phyloP scores from a whole-genome alignment of 2,888 invertebrate species.

The Empis livida region DNA sequence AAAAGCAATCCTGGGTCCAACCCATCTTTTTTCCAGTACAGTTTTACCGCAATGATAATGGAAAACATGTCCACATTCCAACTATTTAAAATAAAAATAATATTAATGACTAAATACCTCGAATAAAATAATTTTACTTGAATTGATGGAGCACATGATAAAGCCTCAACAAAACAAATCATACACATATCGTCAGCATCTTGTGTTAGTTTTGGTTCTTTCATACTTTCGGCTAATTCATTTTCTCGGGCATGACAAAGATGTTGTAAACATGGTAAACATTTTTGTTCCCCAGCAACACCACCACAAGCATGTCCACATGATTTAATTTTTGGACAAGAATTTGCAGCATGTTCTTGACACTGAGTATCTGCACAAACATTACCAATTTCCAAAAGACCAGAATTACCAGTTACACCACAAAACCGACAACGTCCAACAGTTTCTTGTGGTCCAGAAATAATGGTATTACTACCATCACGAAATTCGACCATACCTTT shows the following conservation, averaged over 20 bases:
- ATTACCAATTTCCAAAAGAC: constrained; percentile 80
- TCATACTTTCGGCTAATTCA: constrained; percentile 26
- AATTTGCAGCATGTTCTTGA: constrained; percentile 50
- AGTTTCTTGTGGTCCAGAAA: constrained; percentile 36
- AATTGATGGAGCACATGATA: constrained; percentile 89
- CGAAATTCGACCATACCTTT: constrained; percentile 87
- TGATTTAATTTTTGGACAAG: constrained; percentile 66
- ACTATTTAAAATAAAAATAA: constrained; percentile 35
- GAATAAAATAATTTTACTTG: too few relatives aligned
- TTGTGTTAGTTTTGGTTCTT: constrained; percentile 56
- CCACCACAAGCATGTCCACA: constrained; percentile 95
- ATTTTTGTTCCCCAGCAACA: constrained; percentile 68
- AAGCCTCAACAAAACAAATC: constrained; percentile 96
- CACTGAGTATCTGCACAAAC: constrained; percentile 91
- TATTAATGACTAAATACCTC: too few relatives aligned
- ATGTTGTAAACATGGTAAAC: constrained; percentile 81
- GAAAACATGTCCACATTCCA: constrained; percentile 92
- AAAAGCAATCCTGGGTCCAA: constrained; percentile 91
- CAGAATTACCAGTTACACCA: constrained; percentile 69
- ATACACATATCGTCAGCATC: constrained; percentile 99
- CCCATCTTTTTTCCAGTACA: constrained; percentile 78
- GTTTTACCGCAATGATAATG: constrained; percentile 84
- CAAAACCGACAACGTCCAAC: constrained; percentile 84
- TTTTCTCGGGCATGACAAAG: constrained; percentile 48
- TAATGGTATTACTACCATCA: constrained; percentile 46